A percentile compares a stretch with the other conserved stretches of the same genome.
Conservation (phyloP, 2,888 invertebrate genomes). For the Bombylius major region DNA sequence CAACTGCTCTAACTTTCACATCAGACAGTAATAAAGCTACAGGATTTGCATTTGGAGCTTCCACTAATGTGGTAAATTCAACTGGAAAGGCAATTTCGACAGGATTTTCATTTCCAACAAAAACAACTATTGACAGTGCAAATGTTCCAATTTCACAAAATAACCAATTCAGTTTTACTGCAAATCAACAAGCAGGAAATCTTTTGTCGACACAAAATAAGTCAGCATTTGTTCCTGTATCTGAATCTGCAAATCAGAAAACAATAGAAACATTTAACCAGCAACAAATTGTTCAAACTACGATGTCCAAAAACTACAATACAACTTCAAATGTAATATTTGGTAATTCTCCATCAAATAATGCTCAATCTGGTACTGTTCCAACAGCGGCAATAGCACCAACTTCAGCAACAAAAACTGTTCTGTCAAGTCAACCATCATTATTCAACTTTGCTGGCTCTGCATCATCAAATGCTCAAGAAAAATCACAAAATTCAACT, state of each 20-base stretch:
- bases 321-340: neutral
- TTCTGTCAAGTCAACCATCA: neutral
- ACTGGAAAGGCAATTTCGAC: neutral
- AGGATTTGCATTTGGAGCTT: constrained; percentile 5
- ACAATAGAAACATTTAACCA: neutral
- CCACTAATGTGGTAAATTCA: neutral
- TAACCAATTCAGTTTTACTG: no score
- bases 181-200: no score
- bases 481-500: neutral
- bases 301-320: neutral
- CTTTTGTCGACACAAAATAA: neutral
- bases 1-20: neutral
- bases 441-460: neutral
- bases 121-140: neutral
- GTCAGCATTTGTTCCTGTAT: neutral
- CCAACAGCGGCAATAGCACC: neutral
- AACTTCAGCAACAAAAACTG: neutral
- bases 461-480: neutral
- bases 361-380: neutral
- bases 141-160: neutral
- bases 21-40: constrained; percentile 13
- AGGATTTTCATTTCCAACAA: neutral
- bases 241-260: neutral
- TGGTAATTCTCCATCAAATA: neutral
- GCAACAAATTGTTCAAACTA: neutral